A percentile compares a stretch with the other conserved stretches of the same genome.
phyloP scores from a whole-genome alignment of 1,140 invertebrate genomes.

The Homarus americanus region DNA sequence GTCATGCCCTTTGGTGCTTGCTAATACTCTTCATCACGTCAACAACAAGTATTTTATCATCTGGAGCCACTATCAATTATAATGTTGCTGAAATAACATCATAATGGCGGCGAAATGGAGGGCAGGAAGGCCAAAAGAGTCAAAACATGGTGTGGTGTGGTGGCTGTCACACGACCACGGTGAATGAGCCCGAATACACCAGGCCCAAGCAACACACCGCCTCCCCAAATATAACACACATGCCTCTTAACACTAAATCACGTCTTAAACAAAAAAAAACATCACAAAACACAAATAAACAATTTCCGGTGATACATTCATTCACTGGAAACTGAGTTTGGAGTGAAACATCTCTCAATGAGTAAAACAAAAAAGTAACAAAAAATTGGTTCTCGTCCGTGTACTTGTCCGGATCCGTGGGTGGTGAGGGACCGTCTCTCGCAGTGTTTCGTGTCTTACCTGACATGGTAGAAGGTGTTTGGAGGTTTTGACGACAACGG shows the following conservation, averaged over 20 bases:
- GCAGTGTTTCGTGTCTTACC: slow-evolving; percentile 43
- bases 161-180: slow-evolving; percentile 47
- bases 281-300: neutral
- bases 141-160: slow-evolving; percentile 21
- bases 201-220: slow-evolving; percentile 28
- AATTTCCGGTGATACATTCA: neutral
- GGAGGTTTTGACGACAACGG: slow-evolving; percentile 2
- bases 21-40: slow-evolving; percentile 1
- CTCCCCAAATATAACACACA: slow-evolving; percentile 25
- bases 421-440: neutral
- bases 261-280: neutral
- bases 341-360: slow-evolving; percentile 21
- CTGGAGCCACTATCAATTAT: neutral
- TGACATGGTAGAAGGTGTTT: slow-evolving; percentile 67
- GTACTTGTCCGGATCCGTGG: slow-evolving; percentile 54
- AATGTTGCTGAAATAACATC: no score
- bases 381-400: slow-evolving; percentile 52
- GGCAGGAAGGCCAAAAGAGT: neutral
- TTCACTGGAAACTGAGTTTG: neutral
- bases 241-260: neutral
- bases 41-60: neutral
- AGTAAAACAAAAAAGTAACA: slow-evolving; percentile 40
- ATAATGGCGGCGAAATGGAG: neutral
- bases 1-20: slow-evolving; percentile 42
- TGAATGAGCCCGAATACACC: slow-evolving; percentile 64